Conservation (phyloP, 92 coral and sea anemone genomes). For the Metridium senile region DNA sequence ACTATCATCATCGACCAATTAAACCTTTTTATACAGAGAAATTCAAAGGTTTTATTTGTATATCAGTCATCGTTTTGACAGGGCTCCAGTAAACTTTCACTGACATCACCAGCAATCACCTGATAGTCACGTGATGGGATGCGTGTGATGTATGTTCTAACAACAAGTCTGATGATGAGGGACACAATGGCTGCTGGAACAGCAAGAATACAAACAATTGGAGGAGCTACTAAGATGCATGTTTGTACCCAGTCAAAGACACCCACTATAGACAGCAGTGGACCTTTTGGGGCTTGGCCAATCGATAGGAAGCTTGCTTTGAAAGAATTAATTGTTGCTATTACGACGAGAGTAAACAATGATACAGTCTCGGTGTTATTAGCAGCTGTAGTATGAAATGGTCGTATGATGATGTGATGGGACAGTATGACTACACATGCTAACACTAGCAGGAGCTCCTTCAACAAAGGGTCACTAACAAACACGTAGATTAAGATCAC, state of each 20-base stretch:
- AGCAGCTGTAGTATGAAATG: constrained; percentile 53
- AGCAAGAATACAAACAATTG: constrained; percentile 12
- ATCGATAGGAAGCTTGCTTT: constrained; percentile 35
- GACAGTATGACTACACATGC: constrained; percentile 52
- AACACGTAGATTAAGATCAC: too few species aligned
- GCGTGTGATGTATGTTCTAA: background rate
- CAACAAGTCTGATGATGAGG: constrained; percentile 16
- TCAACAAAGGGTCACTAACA: constrained; percentile 59
- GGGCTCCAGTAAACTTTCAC: background rate
- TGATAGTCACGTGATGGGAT: background rate
- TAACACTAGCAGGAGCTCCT: constrained; percentile 44
- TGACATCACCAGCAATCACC: background rate
- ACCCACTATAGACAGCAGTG: constrained; percentile 5
- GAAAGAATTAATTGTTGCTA: constrained; percentile 52
- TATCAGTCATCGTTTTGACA: too few species aligned
- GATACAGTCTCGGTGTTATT: constrained; percentile 59
- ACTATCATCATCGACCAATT: too few species aligned
- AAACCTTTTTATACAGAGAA: too few species aligned
- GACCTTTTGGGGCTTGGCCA: constrained; percentile 37
- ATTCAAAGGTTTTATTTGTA: too few species aligned
- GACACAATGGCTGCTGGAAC: constrained; percentile 9
- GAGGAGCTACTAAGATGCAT: constrained; percentile 27
- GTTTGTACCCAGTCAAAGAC: constrained; percentile 33
- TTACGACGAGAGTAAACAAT: constrained; percentile 36
- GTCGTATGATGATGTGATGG: constrained; percentile 55